A percentile compares a stretch with the other conserved stretches of the same genome.
These are phyloP conservation scores for Dynastes grantii DNA, from an alignment of 2,888 invertebrate genomes.

Conservation along the genomic window DNA sequence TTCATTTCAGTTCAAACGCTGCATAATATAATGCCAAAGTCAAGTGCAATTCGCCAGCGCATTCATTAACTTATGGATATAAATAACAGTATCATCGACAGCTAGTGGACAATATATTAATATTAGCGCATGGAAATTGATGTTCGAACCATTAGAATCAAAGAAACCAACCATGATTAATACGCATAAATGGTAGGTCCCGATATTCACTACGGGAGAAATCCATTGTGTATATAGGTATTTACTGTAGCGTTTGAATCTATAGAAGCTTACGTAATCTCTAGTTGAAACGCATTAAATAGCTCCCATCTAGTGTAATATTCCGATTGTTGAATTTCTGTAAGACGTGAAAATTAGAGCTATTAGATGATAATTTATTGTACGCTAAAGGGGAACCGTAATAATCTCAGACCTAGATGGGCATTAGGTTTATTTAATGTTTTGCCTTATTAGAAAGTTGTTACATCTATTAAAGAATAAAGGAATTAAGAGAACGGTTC, in stretches of 20 bases:
- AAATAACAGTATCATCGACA: constrained; percentile 56
- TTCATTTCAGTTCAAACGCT: constrained; percentile 33
- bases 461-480: not conserved
- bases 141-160: constrained; percentile 44
- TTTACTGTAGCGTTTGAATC: constrained; percentile 20
- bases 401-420: not conserved
- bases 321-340: constrained; percentile 2
- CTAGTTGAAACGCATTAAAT: not conserved
- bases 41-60: constrained; percentile 14
- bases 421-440: not conserved
- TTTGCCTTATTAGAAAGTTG: constrained; percentile 11
- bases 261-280: not conserved
- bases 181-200: constrained; percentile 35
- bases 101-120: constrained; percentile 51
- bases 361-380: not conserved
- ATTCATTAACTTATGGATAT: constrained; percentile 51
- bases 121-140: constrained; percentile 50
- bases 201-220: constrained; percentile 3
- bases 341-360: constrained; percentile 15
- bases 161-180: constrained; percentile 49
- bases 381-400: not conserved
- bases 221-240: constrained; percentile 14
- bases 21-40: constrained; percentile 22
- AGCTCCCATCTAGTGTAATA: not conserved
- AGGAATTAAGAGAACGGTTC: no score